phyloP scores from a whole-genome alignment of 2,113 vertebrate genomes.

The Sinocyclocheilus rhinocerous region DNA sequence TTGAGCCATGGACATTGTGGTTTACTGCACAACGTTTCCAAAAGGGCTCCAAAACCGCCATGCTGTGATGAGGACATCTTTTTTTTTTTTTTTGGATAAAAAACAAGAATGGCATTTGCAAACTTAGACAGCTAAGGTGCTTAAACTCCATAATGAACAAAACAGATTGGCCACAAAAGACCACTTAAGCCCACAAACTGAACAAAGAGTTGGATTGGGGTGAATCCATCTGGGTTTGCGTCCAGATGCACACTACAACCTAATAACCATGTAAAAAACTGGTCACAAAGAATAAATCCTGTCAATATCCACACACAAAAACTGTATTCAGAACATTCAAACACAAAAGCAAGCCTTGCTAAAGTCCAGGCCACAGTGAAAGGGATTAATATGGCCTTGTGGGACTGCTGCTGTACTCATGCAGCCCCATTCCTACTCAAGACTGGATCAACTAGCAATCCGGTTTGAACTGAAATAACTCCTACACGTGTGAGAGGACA shows the following conservation, averaged over 20 bases:
- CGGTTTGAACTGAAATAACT: constrained; percentile 24
- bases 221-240: constrained; percentile 19
- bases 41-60: background rate
- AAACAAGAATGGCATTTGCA: background rate
- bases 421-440: background rate
- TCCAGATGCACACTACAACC: constrained; percentile 2
- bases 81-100: no score
- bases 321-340: no score
- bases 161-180: constrained; percentile 1
- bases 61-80: background rate
- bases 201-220: constrained; percentile 26
- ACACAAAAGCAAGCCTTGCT: background rate
- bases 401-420: constrained; percentile 8
- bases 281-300: constrained; percentile 1
- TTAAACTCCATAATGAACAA: constrained; percentile 11
- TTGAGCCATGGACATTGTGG: background rate
- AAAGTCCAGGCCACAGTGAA: background rate
- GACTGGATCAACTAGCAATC: constrained; percentile 8
- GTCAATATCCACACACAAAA: background rate
- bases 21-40: background rate
- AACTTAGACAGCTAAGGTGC: background rate
- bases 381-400: constrained; percentile 23
- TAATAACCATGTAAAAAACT: background rate
- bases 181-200: background rate
- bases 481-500: background rate